Percentiles rank a stretch among this genome's conserved stretches.
These are phyloP conservation scores for Megalopta genalis DNA, from an alignment of 1,140 invertebrate genomes.

Conservation along the genomic window DNA sequence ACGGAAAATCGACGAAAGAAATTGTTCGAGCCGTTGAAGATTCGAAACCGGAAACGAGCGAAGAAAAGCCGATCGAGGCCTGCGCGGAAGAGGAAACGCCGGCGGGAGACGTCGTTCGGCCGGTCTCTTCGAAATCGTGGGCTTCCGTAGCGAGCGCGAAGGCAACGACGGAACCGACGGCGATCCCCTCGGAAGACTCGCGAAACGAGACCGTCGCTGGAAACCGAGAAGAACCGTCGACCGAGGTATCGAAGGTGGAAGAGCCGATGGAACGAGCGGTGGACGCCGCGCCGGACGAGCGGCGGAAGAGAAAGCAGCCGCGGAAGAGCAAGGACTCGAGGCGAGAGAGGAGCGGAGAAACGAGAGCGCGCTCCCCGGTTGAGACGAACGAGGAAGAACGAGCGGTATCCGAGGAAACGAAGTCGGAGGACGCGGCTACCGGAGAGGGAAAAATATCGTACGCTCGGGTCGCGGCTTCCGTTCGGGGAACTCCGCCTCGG, in stretches of 20 bases:
- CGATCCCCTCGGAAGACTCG: not conserved
- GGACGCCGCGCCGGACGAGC: constrained; percentile 1
- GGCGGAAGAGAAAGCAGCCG: constrained; percentile 18
- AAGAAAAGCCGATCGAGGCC: not conserved
- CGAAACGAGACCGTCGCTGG: not conserved
- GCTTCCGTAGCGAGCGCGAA: constrained; percentile 56
- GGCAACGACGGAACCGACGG: not conserved
- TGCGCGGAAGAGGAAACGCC: not conserved
- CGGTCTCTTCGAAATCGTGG: constrained; percentile 63
- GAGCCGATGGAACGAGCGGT: not conserved
- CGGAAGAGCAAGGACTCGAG: constrained; percentile 22
- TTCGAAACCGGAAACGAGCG: not conserved
- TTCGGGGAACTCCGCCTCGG: constrained; percentile 53
- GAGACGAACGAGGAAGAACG: constrained; percentile 4
- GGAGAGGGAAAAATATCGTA: constrained; percentile 81
- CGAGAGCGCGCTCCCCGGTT: not conserved
- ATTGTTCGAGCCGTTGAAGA: not conserved
- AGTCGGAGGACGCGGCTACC: constrained; percentile 19
- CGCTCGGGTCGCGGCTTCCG: constrained; percentile 81
- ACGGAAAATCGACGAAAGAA: constrained; percentile 22
- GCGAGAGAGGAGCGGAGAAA: constrained; percentile 3
- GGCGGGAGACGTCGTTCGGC: constrained; percentile 22
- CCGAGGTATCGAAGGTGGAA: not conserved
- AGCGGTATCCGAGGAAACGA: constrained; percentile 17
- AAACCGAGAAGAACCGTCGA: constrained; percentile 4